Percentiles rank a stretch among this genome's conserved stretches.
Conservation (phyloP, 2,113 vertebrate species). For the Glareola pratincola region DNA sequence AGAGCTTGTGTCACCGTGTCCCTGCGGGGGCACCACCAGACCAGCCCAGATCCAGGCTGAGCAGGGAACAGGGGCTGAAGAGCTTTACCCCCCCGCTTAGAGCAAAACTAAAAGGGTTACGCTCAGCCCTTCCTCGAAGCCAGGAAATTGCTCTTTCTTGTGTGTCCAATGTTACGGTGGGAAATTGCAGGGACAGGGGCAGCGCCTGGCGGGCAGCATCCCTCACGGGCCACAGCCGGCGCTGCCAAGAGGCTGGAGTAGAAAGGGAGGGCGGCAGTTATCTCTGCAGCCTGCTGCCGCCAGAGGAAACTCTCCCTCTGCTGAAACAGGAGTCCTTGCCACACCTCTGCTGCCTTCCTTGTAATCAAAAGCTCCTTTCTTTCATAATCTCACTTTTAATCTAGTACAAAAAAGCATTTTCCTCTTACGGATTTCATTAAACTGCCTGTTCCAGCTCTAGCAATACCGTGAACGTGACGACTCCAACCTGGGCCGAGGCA, state of each 20-base stretch:
- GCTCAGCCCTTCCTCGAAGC: background rate
- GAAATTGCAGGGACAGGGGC: background rate
- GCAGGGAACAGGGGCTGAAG: background rate
- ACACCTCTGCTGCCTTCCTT: background rate
- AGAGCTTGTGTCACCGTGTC: background rate
- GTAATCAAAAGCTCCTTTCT: background rate
- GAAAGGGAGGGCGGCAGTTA: background rate
- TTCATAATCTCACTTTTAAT: background rate
- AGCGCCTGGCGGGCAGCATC: background rate
- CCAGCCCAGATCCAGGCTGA: background rate
- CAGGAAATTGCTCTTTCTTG: background rate
- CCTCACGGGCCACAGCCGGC: background rate
- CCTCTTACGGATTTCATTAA: background rate
- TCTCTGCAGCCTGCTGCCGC: background rate
- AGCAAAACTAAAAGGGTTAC: background rate
- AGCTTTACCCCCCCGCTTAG: background rate
- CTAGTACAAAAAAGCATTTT: background rate
- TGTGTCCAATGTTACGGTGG: background rate
- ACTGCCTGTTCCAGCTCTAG: background rate
- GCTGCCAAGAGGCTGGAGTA: background rate
- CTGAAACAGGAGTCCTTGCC: background rate
- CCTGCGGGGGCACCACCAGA: background rate
- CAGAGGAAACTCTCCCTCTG: background rate
- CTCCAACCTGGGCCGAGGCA: background rate
- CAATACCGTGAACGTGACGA: background rate